phyloP scores from a whole-genome alignment of 2,888 invertebrate species.

The Acleris sparsana region DNA sequence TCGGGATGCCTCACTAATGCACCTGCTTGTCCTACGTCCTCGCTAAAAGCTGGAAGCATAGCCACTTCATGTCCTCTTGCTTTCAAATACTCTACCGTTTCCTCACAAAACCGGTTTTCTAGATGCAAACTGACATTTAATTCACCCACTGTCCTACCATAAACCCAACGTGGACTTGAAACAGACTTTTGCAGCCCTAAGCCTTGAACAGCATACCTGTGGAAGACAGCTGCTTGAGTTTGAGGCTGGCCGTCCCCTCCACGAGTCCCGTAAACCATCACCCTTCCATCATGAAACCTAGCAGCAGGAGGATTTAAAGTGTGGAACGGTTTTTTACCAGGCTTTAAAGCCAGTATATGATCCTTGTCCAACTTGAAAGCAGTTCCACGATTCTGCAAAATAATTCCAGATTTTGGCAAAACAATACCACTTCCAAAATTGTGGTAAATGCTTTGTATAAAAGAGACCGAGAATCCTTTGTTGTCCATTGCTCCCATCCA shows the following conservation, averaged over 20 bases:
- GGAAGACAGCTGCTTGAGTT: constrained; percentile 74
- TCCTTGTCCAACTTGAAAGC: constrained; percentile 59
- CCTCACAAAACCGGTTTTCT: constrained; percentile 62
- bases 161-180: constrained; percentile 69
- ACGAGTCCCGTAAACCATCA: constrained; percentile 69
- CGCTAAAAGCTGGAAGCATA: constrained; percentile 54
- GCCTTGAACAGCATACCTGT: constrained; percentile 69
- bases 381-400: constrained; percentile 73
- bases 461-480: constrained; percentile 74
- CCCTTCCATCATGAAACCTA: constrained; percentile 66
- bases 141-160: constrained; percentile 54
- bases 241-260: constrained; percentile 77
- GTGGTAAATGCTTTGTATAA: constrained; percentile 72
- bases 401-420: constrained; percentile 69
- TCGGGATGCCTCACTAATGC: constrained; percentile 63
- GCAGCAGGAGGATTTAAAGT: constrained; percentile 73
- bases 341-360: constrained; percentile 58
- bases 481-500: constrained; percentile 77
- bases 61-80: constrained; percentile 60
- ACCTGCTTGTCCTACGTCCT: constrained; percentile 66
- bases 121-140: constrained; percentile 51
- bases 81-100: constrained; percentile 60
- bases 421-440: constrained; percentile 68
- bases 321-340: constrained; percentile 73
- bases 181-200: constrained; percentile 60